phyloP scores from a whole-genome alignment of 2,797 vertebrate species.

The Bryconaethiops microstoma region DNA sequence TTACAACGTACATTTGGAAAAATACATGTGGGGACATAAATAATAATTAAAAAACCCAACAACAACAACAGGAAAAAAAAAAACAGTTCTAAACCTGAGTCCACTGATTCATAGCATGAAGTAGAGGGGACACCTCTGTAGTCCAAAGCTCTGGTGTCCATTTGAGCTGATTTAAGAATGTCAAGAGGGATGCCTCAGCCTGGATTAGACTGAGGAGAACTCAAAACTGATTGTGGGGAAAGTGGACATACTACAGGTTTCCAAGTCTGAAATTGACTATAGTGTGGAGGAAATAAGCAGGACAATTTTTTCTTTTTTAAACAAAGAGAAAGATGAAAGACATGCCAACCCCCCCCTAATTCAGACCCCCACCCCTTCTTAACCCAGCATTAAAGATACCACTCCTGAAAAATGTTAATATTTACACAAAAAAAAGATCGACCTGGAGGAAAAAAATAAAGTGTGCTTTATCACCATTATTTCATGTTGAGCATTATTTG shows the following conservation, averaged over 20 bases:
- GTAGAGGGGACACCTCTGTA: neutral
- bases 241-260: slow-evolving; percentile 7
- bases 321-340: slow-evolving; percentile 43
- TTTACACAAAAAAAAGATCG: slow-evolving; percentile 73
- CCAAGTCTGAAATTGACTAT: slow-evolving; percentile 20
- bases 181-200: neutral
- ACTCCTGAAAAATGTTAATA: slow-evolving; percentile 63
- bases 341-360: slow-evolving; percentile 28
- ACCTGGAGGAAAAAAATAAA: slow-evolving; percentile 67
- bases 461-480: slow-evolving; percentile 74
- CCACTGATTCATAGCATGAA: neutral
- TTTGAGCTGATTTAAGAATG: neutral
- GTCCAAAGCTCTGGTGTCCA: slow-evolving; percentile 20
- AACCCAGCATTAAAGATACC: slow-evolving; percentile 49
- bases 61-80: neutral
- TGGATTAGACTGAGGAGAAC: slow-evolving; percentile 9
- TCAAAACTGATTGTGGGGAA: neutral
- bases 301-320: slow-evolving; percentile 3
- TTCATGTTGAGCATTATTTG: slow-evolving; percentile 70
- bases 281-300: slow-evolving; percentile 25
- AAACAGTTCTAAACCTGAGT: slow-evolving; percentile 17
- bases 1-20: neutral
- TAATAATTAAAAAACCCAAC: neutral
- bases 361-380: slow-evolving; percentile 15
- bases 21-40: slow-evolving; percentile 18